phyloP scores from a whole-genome alignment of 2,888 invertebrate genomes.

The Eueremaeus valkanovi region DNA sequence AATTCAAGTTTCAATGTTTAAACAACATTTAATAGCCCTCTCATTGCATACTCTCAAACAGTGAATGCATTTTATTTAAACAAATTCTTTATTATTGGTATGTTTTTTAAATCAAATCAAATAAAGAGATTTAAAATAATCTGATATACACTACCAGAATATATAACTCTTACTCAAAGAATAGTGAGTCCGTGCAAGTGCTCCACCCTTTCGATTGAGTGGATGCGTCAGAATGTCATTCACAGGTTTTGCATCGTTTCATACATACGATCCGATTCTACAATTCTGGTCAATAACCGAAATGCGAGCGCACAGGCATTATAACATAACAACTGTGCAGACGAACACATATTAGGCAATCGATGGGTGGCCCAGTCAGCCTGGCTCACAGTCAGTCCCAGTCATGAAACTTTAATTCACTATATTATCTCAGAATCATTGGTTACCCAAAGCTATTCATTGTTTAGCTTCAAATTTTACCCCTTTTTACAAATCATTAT shows the following conservation, averaged over 20 bases:
- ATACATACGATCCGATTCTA: neutral
- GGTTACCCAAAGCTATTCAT: neutral
- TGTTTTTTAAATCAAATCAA: conserved; percentile 7
- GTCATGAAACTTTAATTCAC: neutral
- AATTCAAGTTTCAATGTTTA: conserved; percentile 2
- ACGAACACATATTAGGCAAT: neutral
- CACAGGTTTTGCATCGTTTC: conserved; percentile 1
- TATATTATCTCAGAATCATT: neutral
- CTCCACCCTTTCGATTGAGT: conserved; percentile 19
- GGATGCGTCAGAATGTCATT: conserved; percentile 30
- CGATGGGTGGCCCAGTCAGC: conserved; percentile 22
- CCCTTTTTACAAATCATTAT: neutral
- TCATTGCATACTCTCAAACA: neutral
- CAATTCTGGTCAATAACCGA: conserved; percentile 32
- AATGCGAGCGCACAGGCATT: neutral
- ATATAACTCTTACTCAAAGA: neutral
- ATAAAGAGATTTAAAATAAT: neutral
- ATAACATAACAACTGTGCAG: neutral
- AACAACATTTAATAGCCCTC: neutral
- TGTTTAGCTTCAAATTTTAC: neutral
- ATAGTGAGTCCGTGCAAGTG: neutral
- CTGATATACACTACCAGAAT: too few species aligned
- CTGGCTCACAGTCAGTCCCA: too few species aligned
- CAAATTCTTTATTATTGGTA: neutral
- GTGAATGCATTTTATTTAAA: too few species aligned